Base-by-base conservation (phyloP, 2,888 invertebrate species). In the Serrognathus titanus region DNA sequence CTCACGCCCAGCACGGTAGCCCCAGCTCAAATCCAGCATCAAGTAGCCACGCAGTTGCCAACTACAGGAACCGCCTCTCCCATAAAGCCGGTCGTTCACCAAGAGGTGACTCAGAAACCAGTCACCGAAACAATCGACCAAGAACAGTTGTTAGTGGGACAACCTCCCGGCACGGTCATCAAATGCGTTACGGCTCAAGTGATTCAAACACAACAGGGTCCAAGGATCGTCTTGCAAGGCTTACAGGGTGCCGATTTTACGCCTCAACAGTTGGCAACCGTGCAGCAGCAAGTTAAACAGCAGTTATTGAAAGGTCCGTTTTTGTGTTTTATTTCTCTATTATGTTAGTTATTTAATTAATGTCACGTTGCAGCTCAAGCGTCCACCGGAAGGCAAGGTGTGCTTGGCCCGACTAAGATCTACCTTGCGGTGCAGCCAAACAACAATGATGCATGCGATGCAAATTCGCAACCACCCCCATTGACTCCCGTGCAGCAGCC, bases 271-370 rank as follows among this genome's bases (percentile, higher is more conserved):
- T 75, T 93, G 65, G 85, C 88, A 3, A 82, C 91, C 57, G 90
- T 94, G 0, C 92, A 94, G 69, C 90, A 92, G 65, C 93, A 94
- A 81, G 92, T 94, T 12, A 93, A 93, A 75, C 92, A 92, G 69
- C 93, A 94, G 72, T 78, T 93, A 51, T 79, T 92, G 50, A 92
- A 92, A 86, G 91, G 91, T 92, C 16, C 16, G 16, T 48, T 53
- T 60, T n/a, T n/a, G n/a, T n/a, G n/a, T n/a, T n/a, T n/a, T n/a
- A n/a, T n/a, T n/a, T n/a, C n/a, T n/a, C n/a, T n/a, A n/a, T n/a
- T n/a, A n/a, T n/a, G 36, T 53, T 49, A 51, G n/a, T 51, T 10
- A 41, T 41, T 36, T 36, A 20, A 11, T 12, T 4, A n/a, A n/a
- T 58, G 57, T 62, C 60, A 62, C 53, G 53, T 78, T 76, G 54